Conservation (phyloP, 1,140 invertebrate genomes). For the Spodoptera frugiperda region DNA sequence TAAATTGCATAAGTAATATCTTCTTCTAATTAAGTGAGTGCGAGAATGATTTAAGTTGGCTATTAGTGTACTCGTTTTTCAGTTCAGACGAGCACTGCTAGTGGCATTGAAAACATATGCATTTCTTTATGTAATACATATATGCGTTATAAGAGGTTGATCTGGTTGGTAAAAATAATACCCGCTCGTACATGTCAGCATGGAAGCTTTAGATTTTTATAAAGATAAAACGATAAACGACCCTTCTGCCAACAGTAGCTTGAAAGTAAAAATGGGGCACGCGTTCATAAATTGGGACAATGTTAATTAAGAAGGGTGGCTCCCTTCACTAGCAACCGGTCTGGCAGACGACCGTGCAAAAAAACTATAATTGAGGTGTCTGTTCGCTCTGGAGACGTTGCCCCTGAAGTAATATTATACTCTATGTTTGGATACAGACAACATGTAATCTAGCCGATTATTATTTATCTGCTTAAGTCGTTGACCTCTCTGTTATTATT, state of each 20-base stretch:
- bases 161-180: too few species aligned
- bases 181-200: neutral
- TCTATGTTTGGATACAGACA: neutral
- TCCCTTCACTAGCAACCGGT: constrained; percentile 27
- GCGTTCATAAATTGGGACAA: constrained; percentile 42
- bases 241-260: neutral
- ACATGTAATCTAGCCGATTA: neutral
- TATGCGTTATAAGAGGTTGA: too few species aligned
- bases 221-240: constrained; percentile 30
- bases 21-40: too few species aligned
- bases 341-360: constrained; percentile 13
- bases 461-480: neutral
- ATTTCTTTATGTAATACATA: too few species aligned
- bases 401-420: neutral
- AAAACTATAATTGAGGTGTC: constrained; percentile 24
- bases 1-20: too few species aligned
- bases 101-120: too few species aligned
- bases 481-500: too few species aligned
- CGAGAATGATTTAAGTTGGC: too few species aligned
- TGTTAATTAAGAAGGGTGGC: constrained; percentile 41
- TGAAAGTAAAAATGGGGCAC: constrained; percentile 31
- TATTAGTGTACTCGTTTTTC: too few species aligned
- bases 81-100: too few species aligned
- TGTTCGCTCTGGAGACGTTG: constrained; percentile 22
- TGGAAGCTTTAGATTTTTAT: neutral